Conservation (phyloP, 2,113 vertebrate genomes). For the Laticauda colubrina region DNA sequence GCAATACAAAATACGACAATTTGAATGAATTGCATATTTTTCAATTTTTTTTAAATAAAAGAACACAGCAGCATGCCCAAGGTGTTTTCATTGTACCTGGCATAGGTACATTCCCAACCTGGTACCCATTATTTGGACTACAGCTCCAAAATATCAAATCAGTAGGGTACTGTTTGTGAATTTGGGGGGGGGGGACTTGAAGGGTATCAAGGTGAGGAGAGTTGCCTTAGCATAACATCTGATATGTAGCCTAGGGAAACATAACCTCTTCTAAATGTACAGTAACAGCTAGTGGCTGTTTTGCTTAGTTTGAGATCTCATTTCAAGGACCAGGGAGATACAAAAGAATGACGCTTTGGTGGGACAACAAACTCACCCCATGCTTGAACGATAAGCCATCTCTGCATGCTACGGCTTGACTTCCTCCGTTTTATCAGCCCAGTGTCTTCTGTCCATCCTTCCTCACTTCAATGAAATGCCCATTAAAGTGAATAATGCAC, state of each 20-base stretch:
- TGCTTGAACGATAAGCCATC: slow-evolving; percentile 6
- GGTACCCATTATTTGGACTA: background rate
- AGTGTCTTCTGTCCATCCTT: slow-evolving; percentile 20
- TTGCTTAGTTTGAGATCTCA: background rate
- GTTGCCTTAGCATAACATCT: background rate
- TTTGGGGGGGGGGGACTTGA: background rate
- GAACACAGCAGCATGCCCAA: background rate
- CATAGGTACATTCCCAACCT: background rate
- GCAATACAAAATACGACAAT: background rate
- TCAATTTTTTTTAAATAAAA: no score
- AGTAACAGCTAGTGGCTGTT: no score
- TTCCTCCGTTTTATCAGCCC: background rate
- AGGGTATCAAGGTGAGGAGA: background rate
- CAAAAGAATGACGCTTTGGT: background rate
- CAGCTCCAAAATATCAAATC: background rate
- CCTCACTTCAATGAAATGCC: slow-evolving; percentile 54
- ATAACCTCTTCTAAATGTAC: background rate
- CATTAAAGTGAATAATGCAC: slow-evolving; percentile 53
- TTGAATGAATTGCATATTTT: background rate
- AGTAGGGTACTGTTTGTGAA: background rate
- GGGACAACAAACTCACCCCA: background rate
- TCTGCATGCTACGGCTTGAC: background rate
- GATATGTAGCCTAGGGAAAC: background rate
- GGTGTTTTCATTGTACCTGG: background rate
- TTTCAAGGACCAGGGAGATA: background rate